These are phyloP conservation scores for Formica selysi DNA, from an alignment of 1,140 invertebrate species.

Conservation along the genomic window DNA sequence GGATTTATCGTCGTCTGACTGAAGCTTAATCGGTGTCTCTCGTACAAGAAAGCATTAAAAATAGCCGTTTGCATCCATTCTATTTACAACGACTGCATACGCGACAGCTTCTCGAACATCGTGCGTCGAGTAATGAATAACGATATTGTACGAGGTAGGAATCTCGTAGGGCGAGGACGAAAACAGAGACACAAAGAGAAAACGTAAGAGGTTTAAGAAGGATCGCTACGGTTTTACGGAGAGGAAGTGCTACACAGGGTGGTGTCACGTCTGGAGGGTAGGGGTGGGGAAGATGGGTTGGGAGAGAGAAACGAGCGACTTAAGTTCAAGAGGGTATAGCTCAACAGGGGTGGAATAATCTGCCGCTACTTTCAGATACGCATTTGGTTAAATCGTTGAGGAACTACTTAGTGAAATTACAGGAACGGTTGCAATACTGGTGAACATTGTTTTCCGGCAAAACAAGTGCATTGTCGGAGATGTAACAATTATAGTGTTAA, in stretches of 20 bases:
- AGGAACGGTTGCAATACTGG: constrained; percentile 25
- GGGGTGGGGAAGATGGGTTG: background rate
- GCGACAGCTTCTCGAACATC: constrained; percentile 40
- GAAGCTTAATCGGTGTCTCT: constrained; percentile 52
- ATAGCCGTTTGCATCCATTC: constrained; percentile 25
- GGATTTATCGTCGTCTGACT: constrained; percentile 50
- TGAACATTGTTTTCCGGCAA: constrained; percentile 24
- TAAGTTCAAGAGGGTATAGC: constrained; percentile 70
- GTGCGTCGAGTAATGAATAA: constrained; percentile 55
- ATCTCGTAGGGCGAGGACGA: background rate
- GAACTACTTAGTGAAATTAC: constrained; percentile 68
- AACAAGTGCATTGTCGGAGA: constrained; percentile 10
- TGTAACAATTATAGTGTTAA: background rate
- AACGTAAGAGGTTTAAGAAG: constrained; percentile 55
- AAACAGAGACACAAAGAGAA: constrained; percentile 15
- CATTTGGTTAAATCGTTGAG: constrained; percentile 67
- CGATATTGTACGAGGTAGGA: constrained; percentile 38
- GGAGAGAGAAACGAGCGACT: constrained; percentile 69
- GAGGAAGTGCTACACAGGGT: constrained; percentile 14
- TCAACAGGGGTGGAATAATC: constrained; percentile 57
- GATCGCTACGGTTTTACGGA: constrained; percentile 63
- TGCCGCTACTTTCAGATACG: constrained; percentile 64
- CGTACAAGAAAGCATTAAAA: constrained; percentile 33
- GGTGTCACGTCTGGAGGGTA: constrained; percentile 41
- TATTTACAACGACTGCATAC: constrained; percentile 49